A percentile compares a stretch with the other conserved stretches of the same genome.
Evolutionary conservation across 2,888 invertebrate genomes (phyloP).

Genomic region (Tuberolachnus salignus): DNA sequence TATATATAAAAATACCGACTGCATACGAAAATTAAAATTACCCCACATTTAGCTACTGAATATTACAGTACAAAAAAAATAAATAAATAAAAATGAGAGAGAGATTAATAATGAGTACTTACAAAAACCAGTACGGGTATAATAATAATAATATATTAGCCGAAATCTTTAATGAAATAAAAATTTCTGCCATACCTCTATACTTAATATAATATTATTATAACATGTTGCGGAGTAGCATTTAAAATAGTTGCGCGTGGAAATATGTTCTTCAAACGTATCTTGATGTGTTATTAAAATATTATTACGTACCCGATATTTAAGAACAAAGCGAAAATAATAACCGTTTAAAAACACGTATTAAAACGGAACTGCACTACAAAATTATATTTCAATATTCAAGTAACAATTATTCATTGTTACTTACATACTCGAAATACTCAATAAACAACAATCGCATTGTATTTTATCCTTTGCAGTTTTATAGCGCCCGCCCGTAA

Average conservation of each 20-base stretch:
- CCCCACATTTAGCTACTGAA: conserved; percentile 6
- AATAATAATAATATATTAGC: background rate
- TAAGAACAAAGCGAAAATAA: too few relatives aligned
- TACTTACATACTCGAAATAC: too few relatives aligned
- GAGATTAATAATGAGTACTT: background rate
- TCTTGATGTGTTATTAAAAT: conserved; percentile 1
- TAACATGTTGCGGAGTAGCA: background rate
- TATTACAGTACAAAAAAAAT: background rate
- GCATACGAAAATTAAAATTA: background rate
- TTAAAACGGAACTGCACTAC: too few relatives aligned
- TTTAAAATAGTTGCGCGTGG: conserved; percentile 1
- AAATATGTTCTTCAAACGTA: background rate
- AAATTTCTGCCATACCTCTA: background rate
- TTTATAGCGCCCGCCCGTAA: too few relatives aligned
- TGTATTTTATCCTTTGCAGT: too few relatives aligned
- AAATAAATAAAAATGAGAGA: background rate
- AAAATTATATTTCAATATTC: too few relatives aligned
- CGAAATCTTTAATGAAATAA: background rate
- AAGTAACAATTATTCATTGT: too few relatives aligned
- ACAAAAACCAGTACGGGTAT: background rate
- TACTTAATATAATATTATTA: background rate
- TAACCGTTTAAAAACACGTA: too few relatives aligned
- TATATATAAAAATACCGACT: too few relatives aligned
- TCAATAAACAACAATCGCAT: too few relatives aligned
- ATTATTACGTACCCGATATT: background rate